Evolutionary conservation across 2,113 vertebrate species (phyloP), one percentile per base, ranked within the genome.

Genomic region (Aegithalos caudatus): DNA sequence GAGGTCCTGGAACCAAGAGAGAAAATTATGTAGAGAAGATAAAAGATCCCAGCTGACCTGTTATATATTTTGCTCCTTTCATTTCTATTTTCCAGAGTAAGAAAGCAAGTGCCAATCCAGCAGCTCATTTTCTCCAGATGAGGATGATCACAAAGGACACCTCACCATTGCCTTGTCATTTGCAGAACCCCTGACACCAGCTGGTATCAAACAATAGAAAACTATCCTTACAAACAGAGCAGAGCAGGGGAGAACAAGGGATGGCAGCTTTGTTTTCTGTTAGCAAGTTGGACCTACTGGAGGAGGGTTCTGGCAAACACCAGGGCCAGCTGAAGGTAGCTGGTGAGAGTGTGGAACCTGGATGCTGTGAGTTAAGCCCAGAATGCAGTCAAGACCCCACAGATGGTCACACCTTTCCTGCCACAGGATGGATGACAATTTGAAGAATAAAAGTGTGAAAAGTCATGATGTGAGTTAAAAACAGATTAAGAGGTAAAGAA

Each of bases 101-200:
- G 29, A 21, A 35, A 51, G 2, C 15, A 51, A 65, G 18, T 12
- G 4, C 16, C 42, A 53, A 9, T 9, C 20, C 56, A 86, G 35
- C 20, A 33, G 27, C 14, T 70, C 14, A 9, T 31, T 79, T 31
- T n/a, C 47, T 57, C 29, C 66, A 53, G 31, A 5, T 17, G 23
- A 65, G 27, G 12, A 15, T 38, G 22, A 78, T 22, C 33, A 42
- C 1, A 15, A 64, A 84, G 35, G 38, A 40, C 11, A 15, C 14
- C 9, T 77, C 73, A 33, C 10, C 9, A 24, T 14, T 67, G 33
- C n/a, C 20, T 20, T 9, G 1, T 24, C 1, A 0, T 33, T 60
- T 33, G 33, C 11, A 29, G 14, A 37, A 51, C 13, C 27, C 56
- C 14, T 60, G 33, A 24, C 40, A 20, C 40, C 28, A n/a, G 12